phyloP scores from a whole-genome alignment of 2,888 invertebrate species.

The Drosophila stalkeri region DNA sequence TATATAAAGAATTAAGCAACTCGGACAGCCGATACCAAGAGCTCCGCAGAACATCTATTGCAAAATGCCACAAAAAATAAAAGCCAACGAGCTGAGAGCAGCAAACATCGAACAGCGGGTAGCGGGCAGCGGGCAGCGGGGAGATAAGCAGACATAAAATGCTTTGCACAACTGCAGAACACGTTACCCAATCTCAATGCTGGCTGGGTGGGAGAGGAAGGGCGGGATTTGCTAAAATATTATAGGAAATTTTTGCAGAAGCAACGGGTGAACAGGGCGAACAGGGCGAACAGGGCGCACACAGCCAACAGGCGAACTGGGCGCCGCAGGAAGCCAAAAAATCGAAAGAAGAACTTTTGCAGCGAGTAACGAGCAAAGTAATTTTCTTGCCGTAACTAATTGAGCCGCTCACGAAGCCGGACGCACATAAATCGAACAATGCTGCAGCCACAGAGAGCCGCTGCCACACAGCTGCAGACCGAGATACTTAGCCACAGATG shows the following conservation, averaged over 20 bases:
- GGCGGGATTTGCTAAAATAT: slow-evolving; percentile 40
- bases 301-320: slow-evolving; percentile 12
- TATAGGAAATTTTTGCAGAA: slow-evolving; percentile 45
- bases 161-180: slow-evolving; percentile 43
- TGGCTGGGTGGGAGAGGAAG: background rate
- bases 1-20: slow-evolving; percentile 58
- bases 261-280: slow-evolving; percentile 18
- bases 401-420: slow-evolving; percentile 63
- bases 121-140: background rate
- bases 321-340: slow-evolving; percentile 56
- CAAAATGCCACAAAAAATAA: slow-evolving; percentile 35
- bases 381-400: slow-evolving; percentile 79
- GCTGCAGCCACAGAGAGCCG: slow-evolving; percentile 27
- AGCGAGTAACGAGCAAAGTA: slow-evolving; percentile 57
- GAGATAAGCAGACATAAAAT: slow-evolving; percentile 48
- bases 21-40: slow-evolving; percentile 34
- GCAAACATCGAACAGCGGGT: slow-evolving; percentile 13
- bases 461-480: slow-evolving; percentile 30
- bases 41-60: slow-evolving; percentile 49
- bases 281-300: slow-evolving; percentile 23
- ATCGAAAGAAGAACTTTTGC: slow-evolving; percentile 50
- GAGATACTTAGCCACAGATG: slow-evolving; percentile 26
- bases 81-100: slow-evolving; percentile 12
- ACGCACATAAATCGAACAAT: slow-evolving; percentile 67
- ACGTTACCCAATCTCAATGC: slow-evolving; percentile 34